Percentiles rank a stretch among this genome's conserved stretches.
Conservation (phyloP, 2,113 vertebrate species). For the Oryzias celebensis region DNA sequence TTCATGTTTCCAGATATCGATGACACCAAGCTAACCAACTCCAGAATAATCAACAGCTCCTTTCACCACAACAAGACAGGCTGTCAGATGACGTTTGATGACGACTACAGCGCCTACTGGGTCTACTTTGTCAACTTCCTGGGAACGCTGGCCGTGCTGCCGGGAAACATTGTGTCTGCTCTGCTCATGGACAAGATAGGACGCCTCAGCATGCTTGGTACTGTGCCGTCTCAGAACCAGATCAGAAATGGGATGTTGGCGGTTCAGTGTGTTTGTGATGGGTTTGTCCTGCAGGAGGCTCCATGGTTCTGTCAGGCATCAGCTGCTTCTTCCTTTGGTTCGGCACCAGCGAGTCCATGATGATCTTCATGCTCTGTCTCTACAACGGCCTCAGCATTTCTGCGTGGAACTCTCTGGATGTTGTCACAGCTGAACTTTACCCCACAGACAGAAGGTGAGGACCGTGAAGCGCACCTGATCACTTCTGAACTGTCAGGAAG, state of each 20-base stretch:
- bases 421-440: constrained; percentile 94
- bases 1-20: constrained; percentile 84
- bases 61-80: constrained; percentile 92
- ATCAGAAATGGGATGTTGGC: constrained; percentile 7
- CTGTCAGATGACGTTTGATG: constrained; percentile 94
- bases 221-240: background rate
- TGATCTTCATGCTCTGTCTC: constrained; percentile 98
- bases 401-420: constrained; percentile 97
- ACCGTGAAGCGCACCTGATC: background rate
- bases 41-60: constrained; percentile 86
- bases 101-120: constrained; percentile 99
- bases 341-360: constrained; percentile 97
- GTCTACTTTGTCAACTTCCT: constrained; percentile 99
- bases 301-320: constrained; percentile 98
- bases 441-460: constrained; percentile 92
- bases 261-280: background rate
- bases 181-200: constrained; percentile 98
- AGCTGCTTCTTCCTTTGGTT: constrained; percentile 99
- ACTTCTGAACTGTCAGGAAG: no score
- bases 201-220: constrained; percentile 95
- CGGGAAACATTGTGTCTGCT: constrained; percentile 96
- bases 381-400: constrained; percentile 98
- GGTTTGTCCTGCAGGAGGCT: constrained; percentile 82
- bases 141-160: constrained; percentile 93
- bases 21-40: constrained; percentile 86